Evolutionary conservation across 2,113 vertebrate genomes (phyloP), one percentile per base, ranked within the genome.

Genomic region (Psilopsiagon aymara): DNA sequence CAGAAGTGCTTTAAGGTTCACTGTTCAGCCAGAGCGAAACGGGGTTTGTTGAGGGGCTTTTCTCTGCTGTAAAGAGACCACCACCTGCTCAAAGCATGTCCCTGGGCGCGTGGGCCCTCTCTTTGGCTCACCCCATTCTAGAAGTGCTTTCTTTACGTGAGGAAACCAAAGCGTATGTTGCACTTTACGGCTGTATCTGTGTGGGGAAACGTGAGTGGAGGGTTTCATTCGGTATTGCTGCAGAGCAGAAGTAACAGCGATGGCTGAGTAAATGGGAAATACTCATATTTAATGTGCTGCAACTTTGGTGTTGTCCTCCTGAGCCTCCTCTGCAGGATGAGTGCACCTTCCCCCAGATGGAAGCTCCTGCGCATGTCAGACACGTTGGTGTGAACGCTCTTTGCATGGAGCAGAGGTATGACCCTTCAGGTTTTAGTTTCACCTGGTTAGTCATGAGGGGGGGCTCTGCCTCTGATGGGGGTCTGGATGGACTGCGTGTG

Each of bases 301-400:
- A 69, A 92, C 91, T 94, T 97, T 97, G 95, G 29, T 90, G 87
- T 96, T 71, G 39, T 88, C 93, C 77, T 90, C 92, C 90, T 97
- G 93, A 97, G n/a, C 94, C 78, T 88, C 68, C 95, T 88, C 86
- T 97, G 96, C 97, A 97, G 95, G 96, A 82, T 63, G 71, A 90
- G 73, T 28, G 91, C 86, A 41, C 93, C 95, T 86, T 84, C 82
- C 82, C 88, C 70, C 29, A 62, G 21, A 33, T 43, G 16, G 21
- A 28, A 74, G 69, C 43, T 69, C 66, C 60, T n/a, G 7, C 44
- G 33, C 31, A 5, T 3, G 24, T 29, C 75, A 59, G 1, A 43
- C 55, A 6, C 69, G 76, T 33, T 91, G 77, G 29, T 39, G 37
- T 3, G 33, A 44, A 20, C 1, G 6, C 63, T 17, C 69, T 88